A percentile compares a stretch with the other conserved stretches of the same genome.
These are phyloP conservation scores for Euglossa dilemma DNA, from an alignment of 1,140 invertebrate species.

Conservation along the genomic window DNA sequence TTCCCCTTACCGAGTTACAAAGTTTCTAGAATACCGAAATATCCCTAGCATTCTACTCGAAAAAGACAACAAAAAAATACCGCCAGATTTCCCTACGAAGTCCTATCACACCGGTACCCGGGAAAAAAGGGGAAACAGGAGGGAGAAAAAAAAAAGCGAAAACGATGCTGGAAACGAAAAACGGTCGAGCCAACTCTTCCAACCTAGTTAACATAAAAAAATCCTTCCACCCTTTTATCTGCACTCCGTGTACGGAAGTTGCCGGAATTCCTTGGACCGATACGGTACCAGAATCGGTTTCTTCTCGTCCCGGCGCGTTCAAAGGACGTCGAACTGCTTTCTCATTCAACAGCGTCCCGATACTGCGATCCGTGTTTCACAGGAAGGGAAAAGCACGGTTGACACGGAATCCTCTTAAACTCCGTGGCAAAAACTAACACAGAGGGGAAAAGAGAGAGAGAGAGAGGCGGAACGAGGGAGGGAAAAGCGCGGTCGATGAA, in stretches of 20 bases:
- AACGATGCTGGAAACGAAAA: not conserved
- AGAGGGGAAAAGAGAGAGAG: not conserved
- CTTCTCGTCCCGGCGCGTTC: not conserved
- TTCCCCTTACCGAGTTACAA: too few relatives aligned
- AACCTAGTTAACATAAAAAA: not conserved
- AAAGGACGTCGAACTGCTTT: not conserved
- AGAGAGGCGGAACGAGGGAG: too few relatives aligned
- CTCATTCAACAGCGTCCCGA: constrained; percentile 10
- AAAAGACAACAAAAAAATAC: too few relatives aligned
- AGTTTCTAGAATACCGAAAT: too few relatives aligned
- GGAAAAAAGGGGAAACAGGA: too few relatives aligned
- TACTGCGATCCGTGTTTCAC: not conserved
- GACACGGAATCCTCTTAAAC: constrained; percentile 9
- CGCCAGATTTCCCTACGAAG: too few relatives aligned
- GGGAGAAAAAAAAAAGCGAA: too few relatives aligned
- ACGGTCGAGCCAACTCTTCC: not conserved
- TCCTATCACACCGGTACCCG: too few relatives aligned
- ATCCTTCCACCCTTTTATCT: not conserved
- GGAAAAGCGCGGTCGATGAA: not conserved
- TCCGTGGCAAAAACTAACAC: not conserved
- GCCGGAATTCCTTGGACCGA: not conserved
- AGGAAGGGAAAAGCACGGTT: not conserved
- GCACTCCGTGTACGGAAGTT: not conserved
- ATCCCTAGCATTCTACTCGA: too few relatives aligned
- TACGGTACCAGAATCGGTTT: constrained; percentile 11